Percentiles rank a stretch among this genome's conserved stretches.
phyloP scores from a whole-genome alignment of 2,888 invertebrate genomes.

The Nineta flava region DNA sequence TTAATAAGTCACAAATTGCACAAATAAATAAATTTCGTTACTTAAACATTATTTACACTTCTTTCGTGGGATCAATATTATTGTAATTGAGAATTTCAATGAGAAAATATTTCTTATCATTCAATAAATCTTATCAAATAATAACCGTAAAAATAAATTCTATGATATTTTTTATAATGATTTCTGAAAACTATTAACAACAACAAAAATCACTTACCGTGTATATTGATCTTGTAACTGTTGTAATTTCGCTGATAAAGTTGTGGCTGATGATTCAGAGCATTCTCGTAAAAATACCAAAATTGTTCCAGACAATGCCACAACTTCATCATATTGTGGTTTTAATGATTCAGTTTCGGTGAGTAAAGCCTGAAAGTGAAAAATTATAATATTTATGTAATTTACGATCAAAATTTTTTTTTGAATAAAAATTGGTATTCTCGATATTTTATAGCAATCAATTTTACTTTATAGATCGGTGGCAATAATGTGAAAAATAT shows the following conservation, averaged over 20 bases:
- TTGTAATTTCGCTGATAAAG: conserved; percentile 50
- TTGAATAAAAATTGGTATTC: background rate
- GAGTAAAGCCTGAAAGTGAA: conserved; percentile 49
- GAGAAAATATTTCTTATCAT: no score
- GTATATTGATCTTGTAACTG: conserved; percentile 53
- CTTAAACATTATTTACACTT: no score
- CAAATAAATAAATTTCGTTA: no score
- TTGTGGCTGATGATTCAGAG: conserved; percentile 49
- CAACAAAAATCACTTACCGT: conserved; percentile 30
- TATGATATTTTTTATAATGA: no score
- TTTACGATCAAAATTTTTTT: background rate
- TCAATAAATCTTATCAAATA: no score
- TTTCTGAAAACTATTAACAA: conserved; percentile 1
- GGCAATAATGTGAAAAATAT: no score
- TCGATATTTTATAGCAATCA: no score
- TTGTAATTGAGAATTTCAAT: no score
- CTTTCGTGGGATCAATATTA: no score
- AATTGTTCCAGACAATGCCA: conserved; percentile 52
- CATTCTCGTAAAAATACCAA: conserved; percentile 51
- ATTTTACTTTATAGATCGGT: no score
- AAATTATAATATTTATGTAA: background rate
- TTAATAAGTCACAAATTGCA: no score
- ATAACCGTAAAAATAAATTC: no score
- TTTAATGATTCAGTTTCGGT: conserved; percentile 54
- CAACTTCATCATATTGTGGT: conserved; percentile 49